phyloP scores from a whole-genome alignment of 2,797 vertebrate genomes.

The Rhadinocentrus ornatus region DNA sequence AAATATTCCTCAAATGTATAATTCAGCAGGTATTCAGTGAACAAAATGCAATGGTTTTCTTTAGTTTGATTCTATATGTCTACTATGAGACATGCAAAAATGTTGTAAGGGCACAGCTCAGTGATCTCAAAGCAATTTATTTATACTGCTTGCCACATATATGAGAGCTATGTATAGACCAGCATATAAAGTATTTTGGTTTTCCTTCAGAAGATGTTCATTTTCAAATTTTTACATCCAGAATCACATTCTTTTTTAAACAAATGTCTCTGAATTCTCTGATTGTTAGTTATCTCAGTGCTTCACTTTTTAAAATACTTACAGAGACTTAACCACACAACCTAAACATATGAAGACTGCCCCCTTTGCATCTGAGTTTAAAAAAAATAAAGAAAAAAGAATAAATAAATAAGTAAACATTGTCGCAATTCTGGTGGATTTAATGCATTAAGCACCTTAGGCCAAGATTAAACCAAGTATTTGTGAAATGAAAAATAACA shows the following conservation, averaged over 20 bases:
- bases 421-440: constrained; percentile 40
- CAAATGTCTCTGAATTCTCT: not conserved
- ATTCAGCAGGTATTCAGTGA: not conserved
- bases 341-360: constrained; percentile 50
- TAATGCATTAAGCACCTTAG: constrained; percentile 56
- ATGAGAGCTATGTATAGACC: not conserved
- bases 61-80: constrained; percentile 4
- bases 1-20: constrained; percentile 4
- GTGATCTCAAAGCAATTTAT: not conserved
- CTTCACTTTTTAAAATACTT: constrained; percentile 21
- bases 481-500: constrained; percentile 64
- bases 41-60: not conserved
- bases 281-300: constrained; percentile 12
- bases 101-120: constrained; percentile 4
- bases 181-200: not conserved
- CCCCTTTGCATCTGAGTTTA: constrained; percentile 46
- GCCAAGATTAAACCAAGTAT: constrained; percentile 59
- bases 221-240: constrained; percentile 1
- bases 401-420: constrained; percentile 24
- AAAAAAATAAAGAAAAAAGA: constrained; percentile 31
- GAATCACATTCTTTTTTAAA: not conserved
- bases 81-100: not conserved
- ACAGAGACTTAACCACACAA: constrained; percentile 37
- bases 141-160: not conserved
- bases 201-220: not conserved